Evolutionary conservation across 2,113 vertebrate genomes (phyloP).

Genomic region (Varanus komodoensis): DNA sequence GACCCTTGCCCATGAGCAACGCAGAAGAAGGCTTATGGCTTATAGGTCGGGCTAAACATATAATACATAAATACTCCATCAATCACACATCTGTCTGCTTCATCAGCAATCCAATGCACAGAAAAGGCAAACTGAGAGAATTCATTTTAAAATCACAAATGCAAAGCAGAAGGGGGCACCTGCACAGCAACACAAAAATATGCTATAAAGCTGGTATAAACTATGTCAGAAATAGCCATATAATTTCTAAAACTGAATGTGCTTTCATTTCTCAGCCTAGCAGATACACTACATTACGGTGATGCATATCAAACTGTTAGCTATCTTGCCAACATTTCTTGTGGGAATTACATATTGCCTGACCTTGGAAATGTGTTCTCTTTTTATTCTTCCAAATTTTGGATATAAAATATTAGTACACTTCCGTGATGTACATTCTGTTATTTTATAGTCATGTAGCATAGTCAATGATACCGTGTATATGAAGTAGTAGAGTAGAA

Average conservation of each 20-base stretch:
- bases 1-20: too few species aligned
- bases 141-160: too few species aligned
- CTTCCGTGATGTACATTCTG: background rate
- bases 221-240: background rate
- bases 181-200: too few species aligned
- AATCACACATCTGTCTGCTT: too few species aligned
- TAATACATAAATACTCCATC: too few species aligned
- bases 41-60: too few species aligned
- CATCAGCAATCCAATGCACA: too few species aligned
- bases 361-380: background rate
- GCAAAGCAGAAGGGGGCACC: too few species aligned
- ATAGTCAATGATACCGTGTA: background rate
- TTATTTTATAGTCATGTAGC: background rate
- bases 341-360: background rate
- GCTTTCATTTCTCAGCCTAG: background rate
- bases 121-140: too few species aligned
- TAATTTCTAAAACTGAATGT: background rate
- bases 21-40: too few species aligned
- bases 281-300: background rate
- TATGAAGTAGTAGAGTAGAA: background rate
- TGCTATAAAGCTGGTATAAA: background rate
- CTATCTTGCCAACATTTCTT: background rate
- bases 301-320: background rate
- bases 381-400: constrained; percentile 2
- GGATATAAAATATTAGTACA: background rate